Evolutionary conservation across 2,888 invertebrate species (phyloP), one percentile per base, ranked within the genome.

Genomic region (Pyrrhosoma nymphula): DNA sequence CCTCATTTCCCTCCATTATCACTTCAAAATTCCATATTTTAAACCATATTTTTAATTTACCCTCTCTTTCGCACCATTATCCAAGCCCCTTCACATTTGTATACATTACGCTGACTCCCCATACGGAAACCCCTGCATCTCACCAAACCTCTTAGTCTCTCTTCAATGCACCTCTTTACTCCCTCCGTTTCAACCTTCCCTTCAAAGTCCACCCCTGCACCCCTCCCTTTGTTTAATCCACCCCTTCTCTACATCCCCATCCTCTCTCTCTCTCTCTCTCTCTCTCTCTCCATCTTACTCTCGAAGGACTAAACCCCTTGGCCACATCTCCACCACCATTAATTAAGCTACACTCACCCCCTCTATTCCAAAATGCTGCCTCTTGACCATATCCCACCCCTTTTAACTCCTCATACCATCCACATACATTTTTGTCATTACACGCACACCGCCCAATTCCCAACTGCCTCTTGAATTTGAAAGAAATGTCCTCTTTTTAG

Each of bases 31-130:
- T 82, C 18, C 18, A 14, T 82, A 14, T 35, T 82, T 82, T 75
- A 93, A 93, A 75, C 69, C 75, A 93, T 39, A 56, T 91, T 93
- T 69, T 93, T 47, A 93, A 93, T 75, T 75, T 47, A n/a, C 93
- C 56, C 93, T 69, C 39, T 93, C 39, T 26, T 69, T 93, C 47
- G 12, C 75, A 23, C 93, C 75, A 82, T 82, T 82, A 35, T 18
- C 82, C 35, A 6, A 12, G 82, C 30, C 82, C 82, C 35, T 69
- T 82, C 82, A 35, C 82, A 82, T 82, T 82, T 82, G 82, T 82
- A 30, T 35, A 82, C 82, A 82, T 82, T 82, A 82, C 30, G 35
- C 14, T 4, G 14, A n/a, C 82, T 82, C 0, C 35, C 82, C 82
- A 14, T 35, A 82, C 16, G 16, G 82, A 16, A 82, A 82, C 82